Base-by-base conservation (phyloP, 2,113 vertebrate species). In the Fregetta grallaria region DNA sequence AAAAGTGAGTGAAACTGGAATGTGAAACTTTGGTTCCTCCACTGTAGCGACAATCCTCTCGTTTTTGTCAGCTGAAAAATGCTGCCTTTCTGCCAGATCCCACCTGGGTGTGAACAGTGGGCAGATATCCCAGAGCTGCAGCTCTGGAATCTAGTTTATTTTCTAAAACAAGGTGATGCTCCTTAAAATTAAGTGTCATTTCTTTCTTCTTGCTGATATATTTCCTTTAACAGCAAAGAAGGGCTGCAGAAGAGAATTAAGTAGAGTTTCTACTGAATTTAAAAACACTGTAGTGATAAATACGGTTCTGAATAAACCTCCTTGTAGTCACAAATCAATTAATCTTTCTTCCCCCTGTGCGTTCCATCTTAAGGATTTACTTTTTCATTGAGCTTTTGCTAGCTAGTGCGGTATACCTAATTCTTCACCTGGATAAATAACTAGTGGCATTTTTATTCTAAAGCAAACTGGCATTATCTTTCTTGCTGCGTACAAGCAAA, bases 281-380 rank as follows among this genome's bases (percentile, higher is more conserved):
- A 95, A 71, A 82, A 96, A 96, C 96, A 96, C 97, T 96, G 91
- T 94, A 96, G 97, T 97, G 97, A 97, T 97, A 97, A 97, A 98
- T 98, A 97, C 21, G 68, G 81, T 93, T 94, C 92, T 68, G 96
- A 97, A 98, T 97, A 97, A 97, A 94, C 94, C 94, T 95, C 84
- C 94, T 94, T 71, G 20, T 96, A 96, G 92, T 96, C 96, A 94
- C 18, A 76, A 90, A 90, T 94, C 97, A 98, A 97, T 97, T 96
- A 90, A 97, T 97, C 97, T 89, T 88, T 96, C 87, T 93, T 93
- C 77, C 61, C 79, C 88, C 86, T 13, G 11, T 76, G 79, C 3
- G 6, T 86, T 95, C 71, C 65, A 80, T 97, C 90, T 85, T 88
- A 20, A 93, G 90, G 94, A 97, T 97, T 97, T 97, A 97, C 95